These are phyloP conservation scores for Rhynchopsitta pachyrhyncha DNA, from an alignment of 2,113 vertebrate genomes.

Conservation along the genomic window DNA sequence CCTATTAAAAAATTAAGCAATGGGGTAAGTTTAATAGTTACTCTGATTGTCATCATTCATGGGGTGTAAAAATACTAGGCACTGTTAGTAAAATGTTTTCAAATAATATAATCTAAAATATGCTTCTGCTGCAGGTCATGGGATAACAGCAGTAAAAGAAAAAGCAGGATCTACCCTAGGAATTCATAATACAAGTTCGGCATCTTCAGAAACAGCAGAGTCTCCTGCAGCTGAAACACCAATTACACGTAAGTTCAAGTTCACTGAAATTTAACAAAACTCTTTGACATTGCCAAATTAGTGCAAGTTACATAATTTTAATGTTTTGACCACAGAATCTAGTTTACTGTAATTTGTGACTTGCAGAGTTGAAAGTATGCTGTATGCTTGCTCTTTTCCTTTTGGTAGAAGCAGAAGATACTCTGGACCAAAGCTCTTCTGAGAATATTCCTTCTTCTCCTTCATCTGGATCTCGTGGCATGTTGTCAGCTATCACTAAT, in stretches of 20 bases:
- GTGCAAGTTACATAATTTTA: not conserved
- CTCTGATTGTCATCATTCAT: not conserved
- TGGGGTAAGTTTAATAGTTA: not conserved
- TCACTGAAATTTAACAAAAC: not conserved
- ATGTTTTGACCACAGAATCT: not conserved
- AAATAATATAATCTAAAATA: not conserved
- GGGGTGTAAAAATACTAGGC: not conserved
- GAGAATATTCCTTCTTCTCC: constrained; percentile 52
- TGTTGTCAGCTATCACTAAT: constrained; percentile 88
- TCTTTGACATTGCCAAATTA: not conserved
- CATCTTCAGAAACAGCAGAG: constrained; percentile 75
- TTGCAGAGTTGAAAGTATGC: not conserved
- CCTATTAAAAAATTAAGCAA: not conserved
- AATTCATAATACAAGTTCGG: constrained; percentile 76
- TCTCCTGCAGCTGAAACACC: constrained; percentile 24
- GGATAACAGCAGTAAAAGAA: constrained; percentile 89
- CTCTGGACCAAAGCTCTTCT: constrained; percentile 18
- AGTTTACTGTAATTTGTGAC: not conserved
- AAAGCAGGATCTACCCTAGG: constrained; percentile 89
- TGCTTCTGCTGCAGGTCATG: constrained; percentile 79
- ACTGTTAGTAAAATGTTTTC: not conserved
- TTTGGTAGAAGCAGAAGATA: constrained; percentile 39
- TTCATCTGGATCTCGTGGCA: constrained; percentile 76
- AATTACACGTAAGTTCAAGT: constrained; percentile 24
- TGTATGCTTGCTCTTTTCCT: not conserved